Evolutionary conservation across 2,888 invertebrate genomes (phyloP).

Genomic region (Punctoribates punctum): DNA sequence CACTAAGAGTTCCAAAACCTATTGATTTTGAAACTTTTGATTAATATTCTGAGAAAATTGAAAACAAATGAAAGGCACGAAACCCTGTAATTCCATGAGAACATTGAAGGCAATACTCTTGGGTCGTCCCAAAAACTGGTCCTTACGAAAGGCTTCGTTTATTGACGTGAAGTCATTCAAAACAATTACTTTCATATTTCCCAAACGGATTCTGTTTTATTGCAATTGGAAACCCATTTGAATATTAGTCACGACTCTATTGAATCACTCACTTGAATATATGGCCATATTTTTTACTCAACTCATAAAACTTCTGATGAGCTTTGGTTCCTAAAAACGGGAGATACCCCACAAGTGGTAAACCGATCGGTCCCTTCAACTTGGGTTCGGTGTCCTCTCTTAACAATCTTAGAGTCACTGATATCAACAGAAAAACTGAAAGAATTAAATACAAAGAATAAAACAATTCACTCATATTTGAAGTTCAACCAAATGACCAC

Average conservation of each 20-base stretch:
- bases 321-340: constrained; percentile 45
- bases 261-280: constrained; percentile 44
- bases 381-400: not conserved
- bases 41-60: not conserved
- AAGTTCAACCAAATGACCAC: not conserved
- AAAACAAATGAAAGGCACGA: not conserved
- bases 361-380: constrained; percentile 47
- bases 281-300: constrained; percentile 46
- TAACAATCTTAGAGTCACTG: not conserved
- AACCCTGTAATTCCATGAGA: constrained; percentile 36
- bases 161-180: constrained; percentile 39
- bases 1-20: constrained; percentile 43
- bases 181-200: constrained; percentile 38
- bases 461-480: not conserved
- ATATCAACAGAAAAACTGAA: not conserved
- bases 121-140: constrained; percentile 39
- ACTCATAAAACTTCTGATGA: constrained; percentile 43
- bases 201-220: constrained; percentile 43
- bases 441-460: not conserved
- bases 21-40: constrained; percentile 27
- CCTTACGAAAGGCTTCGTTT: constrained; percentile 40
- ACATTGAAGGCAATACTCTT: constrained; percentile 41
- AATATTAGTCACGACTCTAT: not conserved
- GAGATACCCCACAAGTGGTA: constrained; percentile 47
- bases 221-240: not conserved